These are phyloP conservation scores for Brenthis daphne DNA, from an alignment of 2,888 invertebrate genomes.

Conservation along the genomic window DNA sequence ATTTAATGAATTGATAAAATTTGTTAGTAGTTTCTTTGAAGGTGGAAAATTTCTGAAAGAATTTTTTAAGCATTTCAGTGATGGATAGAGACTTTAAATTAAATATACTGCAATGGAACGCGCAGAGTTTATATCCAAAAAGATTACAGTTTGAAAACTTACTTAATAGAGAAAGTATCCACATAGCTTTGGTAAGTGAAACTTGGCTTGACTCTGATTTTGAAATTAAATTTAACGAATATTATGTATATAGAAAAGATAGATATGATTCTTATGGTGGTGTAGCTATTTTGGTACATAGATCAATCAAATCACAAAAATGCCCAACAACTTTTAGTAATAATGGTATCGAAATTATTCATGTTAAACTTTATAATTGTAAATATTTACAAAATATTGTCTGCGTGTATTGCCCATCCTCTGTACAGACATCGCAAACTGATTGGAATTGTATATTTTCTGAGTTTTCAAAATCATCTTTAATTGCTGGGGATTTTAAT, in stretches of 20 bases:
- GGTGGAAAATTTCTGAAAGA: not conserved
- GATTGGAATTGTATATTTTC: conserved; percentile 27
- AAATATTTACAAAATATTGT: conserved; percentile 18
- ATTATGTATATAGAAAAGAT: conserved; percentile 32
- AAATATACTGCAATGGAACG: conserved; percentile 33
- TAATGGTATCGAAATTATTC: conserved; percentile 23
- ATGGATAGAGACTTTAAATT: not conserved
- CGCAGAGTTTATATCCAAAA: conserved; percentile 29
- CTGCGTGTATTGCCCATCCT: conserved; percentile 25
- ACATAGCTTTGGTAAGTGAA: conserved; percentile 33
- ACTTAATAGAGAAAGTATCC: conserved; percentile 29
- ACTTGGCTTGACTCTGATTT: conserved; percentile 33
- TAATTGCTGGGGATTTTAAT: too few relatives aligned
- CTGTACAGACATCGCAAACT: conserved; percentile 1
- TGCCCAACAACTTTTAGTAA: conserved; percentile 10
- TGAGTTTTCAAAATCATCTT: not conserved
- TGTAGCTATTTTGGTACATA: conserved; percentile 33
- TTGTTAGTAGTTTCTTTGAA: not conserved
- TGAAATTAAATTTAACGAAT: conserved; percentile 12
- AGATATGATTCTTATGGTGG: conserved; percentile 33
- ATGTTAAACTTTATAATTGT: conserved; percentile 21
- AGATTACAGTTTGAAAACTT: conserved; percentile 12
- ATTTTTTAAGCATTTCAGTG: conserved; percentile 2
- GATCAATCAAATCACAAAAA: conserved; percentile 26
- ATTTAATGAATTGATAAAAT: not conserved